Evolutionary conservation across 2,888 invertebrate genomes (phyloP), one percentile per base, ranked within the genome.

Genomic region (Fragum whitleyi): DNA sequence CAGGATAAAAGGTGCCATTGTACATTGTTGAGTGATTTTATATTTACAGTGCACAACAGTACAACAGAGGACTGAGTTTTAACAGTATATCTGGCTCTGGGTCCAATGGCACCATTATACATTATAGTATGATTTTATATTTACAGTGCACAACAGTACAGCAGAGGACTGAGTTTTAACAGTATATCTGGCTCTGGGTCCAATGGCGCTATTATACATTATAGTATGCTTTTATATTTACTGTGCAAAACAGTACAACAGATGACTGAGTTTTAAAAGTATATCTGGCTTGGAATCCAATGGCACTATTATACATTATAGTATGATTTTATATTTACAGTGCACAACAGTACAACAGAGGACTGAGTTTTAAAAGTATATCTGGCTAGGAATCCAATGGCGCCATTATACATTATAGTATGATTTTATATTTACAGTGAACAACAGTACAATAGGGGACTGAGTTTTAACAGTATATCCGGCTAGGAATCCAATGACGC

Each of bases 281-380:
- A 94, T 94, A 29, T 93, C 93, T 2, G 91, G 91, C 6, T 89
- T 89, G 42, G 94, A 93, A 9, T 74, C 92, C 5, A 93, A 94
- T 81, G 93, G 91, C 14, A 14, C 39, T 14, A 39, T 39, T 39
- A 92, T 93, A 39, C 94, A 94, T 82, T 94, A 94, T 80, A 29
- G 79, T 2, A 91, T 93, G n/a, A n/a, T n/a, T n/a, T n/a, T n/a
- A n/a, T n/a, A n/a, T n/a, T n/a, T n/a, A n/a, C n/a, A n/a, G n/a
- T n/a, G n/a, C 6, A 14, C 88, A 90, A 68, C 79, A 90, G 21
- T 39, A 68, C 28, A 74, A 68, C 57, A n/a, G 92, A 42, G 93
- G 94, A n/a, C 88, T 92, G 19, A 94, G 94, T 80, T 94, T 94
- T 80, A 72, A 74, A 9, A 88, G 91, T 26, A 94, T 94, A 29